These are phyloP conservation scores for Psittacara wagleri DNA, from an alignment of 2,113 vertebrate genomes.

Conservation along the genomic window DNA sequence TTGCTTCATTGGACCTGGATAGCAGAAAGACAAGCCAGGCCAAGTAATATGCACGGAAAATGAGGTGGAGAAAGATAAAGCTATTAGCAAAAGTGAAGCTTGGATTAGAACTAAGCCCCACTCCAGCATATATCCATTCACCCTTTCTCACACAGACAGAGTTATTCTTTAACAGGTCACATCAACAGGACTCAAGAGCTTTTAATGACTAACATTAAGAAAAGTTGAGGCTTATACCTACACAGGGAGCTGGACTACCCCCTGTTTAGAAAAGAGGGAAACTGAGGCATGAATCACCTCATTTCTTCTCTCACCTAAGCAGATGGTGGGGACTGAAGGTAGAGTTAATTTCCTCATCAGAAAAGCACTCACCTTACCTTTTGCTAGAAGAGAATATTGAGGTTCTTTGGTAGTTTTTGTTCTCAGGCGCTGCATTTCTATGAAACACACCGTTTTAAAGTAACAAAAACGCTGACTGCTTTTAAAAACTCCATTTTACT, in stretches of 20 bases:
- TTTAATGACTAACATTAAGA: neutral
- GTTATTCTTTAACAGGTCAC: neutral
- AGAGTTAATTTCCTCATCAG: neutral
- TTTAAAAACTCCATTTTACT: slow-evolving; percentile 39
- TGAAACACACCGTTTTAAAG: neutral
- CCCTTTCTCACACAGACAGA: neutral
- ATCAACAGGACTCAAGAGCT: neutral
- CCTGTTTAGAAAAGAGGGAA: neutral
- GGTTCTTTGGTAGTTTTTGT: neutral
- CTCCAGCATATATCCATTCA: neutral
- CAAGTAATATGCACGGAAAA: neutral
- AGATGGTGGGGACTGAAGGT: neutral
- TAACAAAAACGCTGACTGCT: neutral
- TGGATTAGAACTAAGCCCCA: neutral
- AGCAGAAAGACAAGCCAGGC: neutral
- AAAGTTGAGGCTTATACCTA: neutral
- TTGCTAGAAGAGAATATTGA: neutral
- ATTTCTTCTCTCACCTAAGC: neutral
- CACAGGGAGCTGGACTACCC: neutral
- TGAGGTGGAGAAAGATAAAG: neutral
- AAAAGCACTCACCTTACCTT: neutral
- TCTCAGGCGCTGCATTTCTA: neutral
- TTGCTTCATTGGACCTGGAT: neutral
- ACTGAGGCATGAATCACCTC: neutral
- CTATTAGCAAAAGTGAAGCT: neutral